phyloP scores from a whole-genome alignment of 2,888 invertebrate species.

The Silvanus unidentatus region DNA sequence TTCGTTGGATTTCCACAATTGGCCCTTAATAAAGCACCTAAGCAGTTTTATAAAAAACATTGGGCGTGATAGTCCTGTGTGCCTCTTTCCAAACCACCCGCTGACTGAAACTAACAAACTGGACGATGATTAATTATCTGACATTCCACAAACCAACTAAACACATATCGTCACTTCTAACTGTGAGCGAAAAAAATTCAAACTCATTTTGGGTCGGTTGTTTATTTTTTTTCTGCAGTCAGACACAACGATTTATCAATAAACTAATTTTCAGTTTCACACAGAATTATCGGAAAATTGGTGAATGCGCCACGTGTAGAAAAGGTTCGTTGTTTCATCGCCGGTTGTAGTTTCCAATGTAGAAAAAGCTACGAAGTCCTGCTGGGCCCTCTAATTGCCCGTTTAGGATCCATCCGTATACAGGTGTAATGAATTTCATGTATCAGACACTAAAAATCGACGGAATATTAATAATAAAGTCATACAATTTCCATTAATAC shows the following conservation, averaged over 20 bases:
- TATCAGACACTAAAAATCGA: constrained; percentile 25
- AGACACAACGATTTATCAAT: constrained; percentile 1
- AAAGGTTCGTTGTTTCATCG: not conserved
- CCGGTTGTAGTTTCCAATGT: not conserved
- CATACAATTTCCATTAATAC: constrained; percentile 9
- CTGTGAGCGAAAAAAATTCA: constrained; percentile 13
- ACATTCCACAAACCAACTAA: constrained; percentile 35
- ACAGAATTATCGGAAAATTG: not conserved
- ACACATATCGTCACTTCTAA: constrained; percentile 33
- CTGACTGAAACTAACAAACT: constrained; percentile 30
- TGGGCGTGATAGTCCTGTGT: too few species aligned
- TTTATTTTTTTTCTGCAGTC: not conserved
- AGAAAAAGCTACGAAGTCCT: constrained; percentile 8
- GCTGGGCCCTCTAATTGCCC: constrained; percentile 27
- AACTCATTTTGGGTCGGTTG: too few species aligned
- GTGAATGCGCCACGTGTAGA: not conserved
- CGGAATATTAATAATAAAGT: constrained; percentile 32
- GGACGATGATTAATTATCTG: constrained; percentile 39
- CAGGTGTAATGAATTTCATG: constrained; percentile 36
- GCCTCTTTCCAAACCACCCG: constrained; percentile 17
- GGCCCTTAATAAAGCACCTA: too few species aligned
- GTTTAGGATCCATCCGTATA: constrained; percentile 30
- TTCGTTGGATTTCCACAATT: too few species aligned
- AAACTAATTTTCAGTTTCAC: not conserved
- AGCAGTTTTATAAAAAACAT: too few species aligned